A percentile compares a stretch with the other conserved stretches of the same genome.
Conservation (phyloP, 2,113 vertebrate genomes). For the chimpanzee (Pan troglodytes) region NHGRI_mPanTro3-v2.1_pri NC_072402.2:47847001-47847500, state of each 20-base stretch:
- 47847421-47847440: not conserved
- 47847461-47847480: conserved; percentile 2
- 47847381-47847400: not conserved
- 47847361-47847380: not conserved
- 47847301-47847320: not conserved
- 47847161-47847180: not conserved
- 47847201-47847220: not conserved
- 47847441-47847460: not conserved
- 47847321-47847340: conserved; percentile 52
- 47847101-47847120: not conserved
- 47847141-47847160: not conserved
- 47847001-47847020: not conserved
- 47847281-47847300: not conserved
- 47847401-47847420: not conserved
- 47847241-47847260: not conserved
- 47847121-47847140: not conserved
- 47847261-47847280: not conserved
- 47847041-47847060: not conserved
- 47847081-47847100: not conserved
- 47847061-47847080: not conserved
- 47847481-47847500: not conserved
- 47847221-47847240: not conserved
- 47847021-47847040: not conserved
- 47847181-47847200: not conserved
- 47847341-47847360: not conserved